Conservation (phyloP, 2,113 vertebrate species). For the Actenoides hombroni region DNA sequence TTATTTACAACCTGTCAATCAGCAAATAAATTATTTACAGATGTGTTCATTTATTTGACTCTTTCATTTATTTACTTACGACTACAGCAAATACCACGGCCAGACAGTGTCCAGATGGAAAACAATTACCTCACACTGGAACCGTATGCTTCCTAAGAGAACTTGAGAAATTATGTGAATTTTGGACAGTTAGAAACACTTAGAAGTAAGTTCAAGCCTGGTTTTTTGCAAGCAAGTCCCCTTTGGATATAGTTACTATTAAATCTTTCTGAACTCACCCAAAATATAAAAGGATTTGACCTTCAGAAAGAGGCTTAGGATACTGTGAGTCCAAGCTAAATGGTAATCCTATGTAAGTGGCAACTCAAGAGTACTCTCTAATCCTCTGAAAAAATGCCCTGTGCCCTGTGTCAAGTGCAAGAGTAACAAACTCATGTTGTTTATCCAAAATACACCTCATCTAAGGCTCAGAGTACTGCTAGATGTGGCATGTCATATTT, state of each 20-base stretch:
- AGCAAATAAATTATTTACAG: slow-evolving; percentile 66
- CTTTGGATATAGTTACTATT: neutral
- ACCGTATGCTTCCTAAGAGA: slow-evolving; percentile 23
- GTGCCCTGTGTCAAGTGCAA: neutral
- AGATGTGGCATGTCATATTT: neutral
- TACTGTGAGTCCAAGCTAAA: neutral
- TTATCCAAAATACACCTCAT: neutral
- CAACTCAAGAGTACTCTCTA: neutral
- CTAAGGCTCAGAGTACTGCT: neutral
- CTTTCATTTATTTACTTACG: slow-evolving; percentile 65
- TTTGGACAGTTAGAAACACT: neutral
- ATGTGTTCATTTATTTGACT: slow-evolving; percentile 58
- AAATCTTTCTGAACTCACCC: neutral
- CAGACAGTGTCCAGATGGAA: slow-evolving; percentile 65
- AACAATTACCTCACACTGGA: slow-evolving; percentile 47
- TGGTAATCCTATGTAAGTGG: slow-evolving; percentile 13
- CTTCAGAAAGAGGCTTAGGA: neutral
- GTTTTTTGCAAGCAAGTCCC: neutral
- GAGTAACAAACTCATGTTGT: neutral
- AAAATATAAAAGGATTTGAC: neutral
- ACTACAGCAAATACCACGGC: slow-evolving; percentile 51
- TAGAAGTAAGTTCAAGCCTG: neutral
- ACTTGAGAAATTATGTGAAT: slow-evolving; percentile 23
- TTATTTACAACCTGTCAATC: slow-evolving; percentile 61
- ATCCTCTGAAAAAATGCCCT: slow-evolving; percentile 23